A percentile compares a stretch with the other conserved stretches of the same genome.
phyloP scores from a whole-genome alignment of 2,797 vertebrate genomes.

The Liasis olivaceus region DNA sequence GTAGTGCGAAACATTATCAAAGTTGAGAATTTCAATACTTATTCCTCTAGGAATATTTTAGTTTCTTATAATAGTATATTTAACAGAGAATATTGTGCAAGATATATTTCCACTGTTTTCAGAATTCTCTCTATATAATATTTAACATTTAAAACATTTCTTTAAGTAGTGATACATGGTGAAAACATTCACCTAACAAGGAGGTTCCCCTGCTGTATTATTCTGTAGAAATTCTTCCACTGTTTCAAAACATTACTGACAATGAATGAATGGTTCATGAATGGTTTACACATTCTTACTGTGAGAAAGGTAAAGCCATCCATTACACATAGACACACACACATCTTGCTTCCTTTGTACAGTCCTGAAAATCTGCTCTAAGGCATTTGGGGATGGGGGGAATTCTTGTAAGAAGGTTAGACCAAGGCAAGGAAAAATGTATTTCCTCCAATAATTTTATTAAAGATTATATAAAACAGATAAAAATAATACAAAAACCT shows the following conservation, averaged over 20 bases:
- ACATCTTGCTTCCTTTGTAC: background rate
- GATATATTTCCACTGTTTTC: background rate
- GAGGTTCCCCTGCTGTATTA: too few relatives aligned
- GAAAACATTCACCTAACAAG: background rate
- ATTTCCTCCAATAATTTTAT: background rate
- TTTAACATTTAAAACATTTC: background rate
- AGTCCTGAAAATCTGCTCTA: background rate
- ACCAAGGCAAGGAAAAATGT: background rate
- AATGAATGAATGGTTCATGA: background rate
- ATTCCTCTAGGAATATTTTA: background rate
- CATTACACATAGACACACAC: too few relatives aligned
- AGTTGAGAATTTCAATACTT: background rate
- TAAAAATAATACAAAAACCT: too few relatives aligned
- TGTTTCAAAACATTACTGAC: background rate
- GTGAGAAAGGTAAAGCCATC: background rate
- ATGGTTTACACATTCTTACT: background rate
- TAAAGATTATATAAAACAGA: too few relatives aligned
- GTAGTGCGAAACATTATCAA: constrained; percentile 15
- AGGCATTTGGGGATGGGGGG: background rate
- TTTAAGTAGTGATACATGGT: background rate
- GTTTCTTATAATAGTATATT: background rate
- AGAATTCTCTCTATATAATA: background rate
- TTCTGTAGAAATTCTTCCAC: background rate
- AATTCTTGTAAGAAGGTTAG: background rate
- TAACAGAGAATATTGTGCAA: background rate